A percentile compares a stretch with the other conserved stretches of the same genome.
Conservation (phyloP, 2,797 vertebrate genomes). For the Chaetophractus vellerosus region DNA sequence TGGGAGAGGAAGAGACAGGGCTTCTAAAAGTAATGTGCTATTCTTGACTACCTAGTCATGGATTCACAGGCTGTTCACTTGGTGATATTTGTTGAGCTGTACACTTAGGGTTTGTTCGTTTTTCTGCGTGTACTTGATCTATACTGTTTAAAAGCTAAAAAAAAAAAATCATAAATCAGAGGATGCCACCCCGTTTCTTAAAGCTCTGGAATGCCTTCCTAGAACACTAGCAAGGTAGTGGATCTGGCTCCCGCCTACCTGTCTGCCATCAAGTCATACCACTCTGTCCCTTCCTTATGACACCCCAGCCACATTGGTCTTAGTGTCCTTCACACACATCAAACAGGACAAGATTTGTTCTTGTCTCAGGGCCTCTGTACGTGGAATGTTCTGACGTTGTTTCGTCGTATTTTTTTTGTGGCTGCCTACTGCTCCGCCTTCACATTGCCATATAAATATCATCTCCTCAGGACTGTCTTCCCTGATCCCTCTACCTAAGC, state of each 20-base stretch:
- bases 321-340: not conserved
- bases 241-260: not conserved
- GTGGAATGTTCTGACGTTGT: not conserved
- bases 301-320: not conserved
- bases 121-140: not conserved
- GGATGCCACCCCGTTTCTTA: not conserved
- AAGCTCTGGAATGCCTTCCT: not conserved
- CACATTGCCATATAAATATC: not conserved
- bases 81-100: not conserved
- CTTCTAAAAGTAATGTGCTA: not conserved
- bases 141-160: not conserved
- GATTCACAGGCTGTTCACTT: not conserved
- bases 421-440: not conserved
- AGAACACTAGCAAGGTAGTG: not conserved
- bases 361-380: not conserved
- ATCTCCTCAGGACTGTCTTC: not conserved
- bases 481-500: too few species aligned
- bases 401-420: not conserved
- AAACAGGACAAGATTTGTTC: too few species aligned
- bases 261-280: not conserved
- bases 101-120: slow-evolving; percentile 1
- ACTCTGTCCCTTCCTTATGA: too few species aligned
- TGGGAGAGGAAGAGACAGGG: not conserved
- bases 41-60: not conserved
- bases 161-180: too few species aligned